A percentile compares a stretch with the other conserved stretches of the same genome.
Evolutionary conservation across 1,140 invertebrate species (phyloP).

Genomic region (Hormaphis cornu): DNA sequence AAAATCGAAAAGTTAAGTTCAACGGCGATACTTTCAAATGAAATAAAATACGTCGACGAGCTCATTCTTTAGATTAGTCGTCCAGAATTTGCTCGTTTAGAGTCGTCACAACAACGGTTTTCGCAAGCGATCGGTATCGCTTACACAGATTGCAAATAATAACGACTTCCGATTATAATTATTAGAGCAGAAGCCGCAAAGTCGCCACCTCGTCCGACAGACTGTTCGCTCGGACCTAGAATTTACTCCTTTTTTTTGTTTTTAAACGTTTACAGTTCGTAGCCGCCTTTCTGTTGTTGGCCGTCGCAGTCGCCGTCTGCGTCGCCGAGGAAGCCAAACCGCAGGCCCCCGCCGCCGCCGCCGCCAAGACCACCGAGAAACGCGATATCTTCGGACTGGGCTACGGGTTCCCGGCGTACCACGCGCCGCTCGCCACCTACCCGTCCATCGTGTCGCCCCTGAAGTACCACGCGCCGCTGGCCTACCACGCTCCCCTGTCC

Average conservation of each 20-base stretch:
- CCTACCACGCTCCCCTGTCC: not conserved
- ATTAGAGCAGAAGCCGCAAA: no score
- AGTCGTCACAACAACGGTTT: no score
- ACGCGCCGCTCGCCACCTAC: not conserved
- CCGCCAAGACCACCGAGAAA: not conserved
- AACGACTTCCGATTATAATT: no score
- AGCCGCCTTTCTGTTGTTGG: not conserved
- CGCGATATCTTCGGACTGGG: conserved; percentile 13
- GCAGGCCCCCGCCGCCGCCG: not conserved
- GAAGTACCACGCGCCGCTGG: conserved; percentile 1
- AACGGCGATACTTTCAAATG: no score
- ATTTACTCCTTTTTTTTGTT: not conserved
- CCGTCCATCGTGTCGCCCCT: not conserved
- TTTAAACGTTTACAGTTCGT: not conserved
- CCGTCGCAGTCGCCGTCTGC: not conserved
- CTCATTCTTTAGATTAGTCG: no score
- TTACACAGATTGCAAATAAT: no score
- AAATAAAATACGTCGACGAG: no score
- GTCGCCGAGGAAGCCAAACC: not conserved
- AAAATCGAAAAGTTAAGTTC: no score
- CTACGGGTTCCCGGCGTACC: not conserved
- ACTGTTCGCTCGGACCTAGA: no score
- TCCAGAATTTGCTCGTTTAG: no score
- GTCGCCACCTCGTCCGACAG: no score
- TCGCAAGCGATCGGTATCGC: no score